A percentile compares a stretch with the other conserved stretches of the same genome.
Evolutionary conservation across 2,888 invertebrate species (phyloP).

Genomic region (Spatulosminthurus flaviceps): DNA sequence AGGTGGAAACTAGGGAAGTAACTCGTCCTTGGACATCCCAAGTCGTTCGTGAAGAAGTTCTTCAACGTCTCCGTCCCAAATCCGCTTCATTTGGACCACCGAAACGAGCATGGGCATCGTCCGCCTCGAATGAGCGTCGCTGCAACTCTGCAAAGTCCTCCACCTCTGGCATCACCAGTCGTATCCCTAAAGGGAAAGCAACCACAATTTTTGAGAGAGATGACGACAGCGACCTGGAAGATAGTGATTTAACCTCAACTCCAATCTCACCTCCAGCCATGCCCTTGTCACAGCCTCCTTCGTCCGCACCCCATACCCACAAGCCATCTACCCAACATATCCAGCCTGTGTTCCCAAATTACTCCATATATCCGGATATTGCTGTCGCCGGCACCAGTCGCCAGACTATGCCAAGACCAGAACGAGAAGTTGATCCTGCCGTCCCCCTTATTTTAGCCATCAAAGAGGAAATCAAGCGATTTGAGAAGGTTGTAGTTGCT

Average conservation of each 20-base stretch:
- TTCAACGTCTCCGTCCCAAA: constrained; percentile 58
- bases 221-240: constrained; percentile 43
- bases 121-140: constrained; percentile 52
- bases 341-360: constrained; percentile 60
- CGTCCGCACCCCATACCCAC: background rate
- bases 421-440: constrained; percentile 75
- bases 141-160: constrained; percentile 58
- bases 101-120: constrained; percentile 59
- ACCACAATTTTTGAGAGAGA: constrained; percentile 35
- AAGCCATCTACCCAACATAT: constrained; percentile 25
- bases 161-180: background rate
- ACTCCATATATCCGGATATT: constrained; percentile 62
- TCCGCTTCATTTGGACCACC: constrained; percentile 60
- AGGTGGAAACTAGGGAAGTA: constrained; percentile 56
- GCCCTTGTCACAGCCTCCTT: background rate
- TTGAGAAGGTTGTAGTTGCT: constrained; percentile 55
- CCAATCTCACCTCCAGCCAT: constrained; percentile 19
- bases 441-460: constrained; percentile 85
- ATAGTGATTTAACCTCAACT: constrained; percentile 49
- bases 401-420: constrained; percentile 36
- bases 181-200: background rate
- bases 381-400: constrained; percentile 5
- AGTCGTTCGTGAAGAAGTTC: constrained; percentile 56
- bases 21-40: constrained; percentile 59
- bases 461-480: constrained; percentile 73